Evolutionary conservation across 2,113 vertebrate species (phyloP), one percentile per base, ranked within the genome.

Genomic region (Saguinus midas): DNA sequence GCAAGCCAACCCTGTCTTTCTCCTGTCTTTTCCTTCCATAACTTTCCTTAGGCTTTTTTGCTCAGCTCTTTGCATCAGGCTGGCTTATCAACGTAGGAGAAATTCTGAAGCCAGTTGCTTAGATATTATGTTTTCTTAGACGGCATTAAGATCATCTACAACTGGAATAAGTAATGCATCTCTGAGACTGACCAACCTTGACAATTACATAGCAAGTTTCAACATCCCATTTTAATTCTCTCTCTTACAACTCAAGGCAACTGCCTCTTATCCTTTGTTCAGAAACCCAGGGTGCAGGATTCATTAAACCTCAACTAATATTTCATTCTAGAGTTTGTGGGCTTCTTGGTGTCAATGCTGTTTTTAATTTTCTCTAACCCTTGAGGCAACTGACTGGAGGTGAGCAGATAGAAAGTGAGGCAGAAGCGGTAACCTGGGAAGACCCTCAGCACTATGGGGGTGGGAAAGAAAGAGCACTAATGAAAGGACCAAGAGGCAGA

Each of bases 131-230:
- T 68, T 92, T 94, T 87, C 14, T 79, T 50, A 23, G 79, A 27
- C 78, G 86, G 35, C 43, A 58, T 27, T 40, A 20, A 66, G 23
- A 18, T 70, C 85, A 10, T 66, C 66, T 20, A 73, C 75, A 52
- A 40, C 12, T 21, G 2, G 3, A 78, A 14, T n/a, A 21, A 88
- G 37, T 12, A 48, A 61, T 32, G 7, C 20, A 58, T 72, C 23
- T 64, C 72, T 70, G 48, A 52, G 21, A 90, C 70, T 23, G 85
- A 64, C 12, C 16, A 40, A 2, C 52, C 27, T 73, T 40, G 70
- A 66, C 70, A 95, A 32, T 18, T 9, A 73, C 14, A 29, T 23
- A 27, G 32, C 73, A 87, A 87, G 37, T 94, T 83, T 88, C 68
- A 66, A 43, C 32, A 73, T n/a, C 23, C 21, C 40, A 82, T 52